Percentiles rank a stretch among this genome's conserved stretches.
These are phyloP conservation scores for Alauda arvensis DNA, from an alignment of 2,797 vertebrate genomes.

Conservation along the genomic window DNA sequence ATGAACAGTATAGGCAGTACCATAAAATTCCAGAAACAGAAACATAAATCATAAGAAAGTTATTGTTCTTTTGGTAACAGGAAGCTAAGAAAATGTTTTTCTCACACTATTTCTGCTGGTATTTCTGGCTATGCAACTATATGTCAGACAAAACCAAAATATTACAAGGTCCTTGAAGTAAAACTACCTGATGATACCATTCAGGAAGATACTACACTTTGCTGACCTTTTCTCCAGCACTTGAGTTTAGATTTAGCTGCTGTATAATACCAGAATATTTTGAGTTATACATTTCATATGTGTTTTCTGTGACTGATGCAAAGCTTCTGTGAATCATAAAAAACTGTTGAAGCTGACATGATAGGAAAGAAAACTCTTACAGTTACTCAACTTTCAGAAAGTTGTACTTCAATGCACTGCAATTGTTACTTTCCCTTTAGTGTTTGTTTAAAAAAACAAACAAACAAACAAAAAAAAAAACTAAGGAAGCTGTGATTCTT, in stretches of 20 bases:
- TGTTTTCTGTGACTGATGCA: background rate
- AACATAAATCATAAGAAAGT: conserved; percentile 3
- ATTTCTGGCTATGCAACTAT: background rate
- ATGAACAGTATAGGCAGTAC: background rate
- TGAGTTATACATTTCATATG: background rate
- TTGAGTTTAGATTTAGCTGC: background rate
- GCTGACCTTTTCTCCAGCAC: background rate
- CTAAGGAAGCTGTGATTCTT: background rate
- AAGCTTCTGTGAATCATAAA: background rate
- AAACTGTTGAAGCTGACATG: background rate
- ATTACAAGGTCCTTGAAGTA: background rate
- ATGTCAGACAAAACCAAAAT: background rate
- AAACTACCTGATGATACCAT: background rate
- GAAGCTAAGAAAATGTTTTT: background rate
- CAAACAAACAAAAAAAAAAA: fast-evolving
- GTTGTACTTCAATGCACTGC: background rate
- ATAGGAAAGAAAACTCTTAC: background rate
- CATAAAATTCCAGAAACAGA: background rate
- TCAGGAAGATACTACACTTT: background rate
- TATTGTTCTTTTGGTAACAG: background rate
- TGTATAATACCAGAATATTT: background rate
- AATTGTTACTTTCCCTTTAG: background rate
- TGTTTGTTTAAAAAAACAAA: background rate
- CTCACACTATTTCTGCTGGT: background rate
- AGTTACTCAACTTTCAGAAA: background rate